Percentiles rank a stretch among this genome's conserved stretches.
Conservation (phyloP, 2,797 vertebrate species). For the Rhinogobio ventralis region DNA sequence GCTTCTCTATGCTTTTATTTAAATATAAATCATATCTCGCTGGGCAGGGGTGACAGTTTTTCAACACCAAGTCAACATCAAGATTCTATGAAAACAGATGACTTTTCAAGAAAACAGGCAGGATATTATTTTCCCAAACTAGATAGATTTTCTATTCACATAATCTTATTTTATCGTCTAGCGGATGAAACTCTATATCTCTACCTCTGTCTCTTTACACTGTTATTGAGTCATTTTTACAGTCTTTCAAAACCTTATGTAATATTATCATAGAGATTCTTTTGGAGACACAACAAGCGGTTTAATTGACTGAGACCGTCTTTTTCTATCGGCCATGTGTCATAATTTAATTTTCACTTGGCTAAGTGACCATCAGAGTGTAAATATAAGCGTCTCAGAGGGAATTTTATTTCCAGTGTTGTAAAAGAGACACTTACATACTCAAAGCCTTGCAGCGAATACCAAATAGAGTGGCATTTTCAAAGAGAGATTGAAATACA, state of each 20-base stretch:
- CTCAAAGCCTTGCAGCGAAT: slow-evolving; percentile 3
- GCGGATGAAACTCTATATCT: slow-evolving; percentile 22
- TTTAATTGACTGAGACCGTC: slow-evolving; percentile 55
- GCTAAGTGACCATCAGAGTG: slow-evolving; percentile 51
- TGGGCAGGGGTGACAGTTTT: slow-evolving; percentile 17
- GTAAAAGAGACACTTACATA: slow-evolving; percentile 53
- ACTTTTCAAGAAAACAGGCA: slow-evolving; percentile 7
- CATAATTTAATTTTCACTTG: slow-evolving; percentile 60
- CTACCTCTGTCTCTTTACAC: slow-evolving; percentile 21
- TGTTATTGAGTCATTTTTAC: slow-evolving; percentile 22
- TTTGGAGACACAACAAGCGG: slow-evolving; percentile 33
- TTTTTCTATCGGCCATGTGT: slow-evolving; percentile 55
- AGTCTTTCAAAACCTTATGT: slow-evolving; percentile 25
- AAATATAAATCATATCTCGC: neutral
- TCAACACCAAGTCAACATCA: slow-evolving; percentile 33
- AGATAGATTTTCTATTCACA: neutral
- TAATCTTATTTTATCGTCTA: slow-evolving; percentile 27
- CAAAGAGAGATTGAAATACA: slow-evolving; percentile 10
- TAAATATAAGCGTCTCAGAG: slow-evolving; percentile 47
- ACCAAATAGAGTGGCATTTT: neutral
- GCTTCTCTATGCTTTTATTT: neutral
- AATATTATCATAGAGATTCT: slow-evolving; percentile 45
- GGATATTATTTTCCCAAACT: neutral
- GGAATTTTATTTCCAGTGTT: slow-evolving; percentile 44
- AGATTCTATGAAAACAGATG: slow-evolving; percentile 14